Percentiles rank a stretch among this genome's conserved stretches.
phyloP scores from a whole-genome alignment of 2,888 invertebrate species.

The Neocrepidodera transversa region DNA sequence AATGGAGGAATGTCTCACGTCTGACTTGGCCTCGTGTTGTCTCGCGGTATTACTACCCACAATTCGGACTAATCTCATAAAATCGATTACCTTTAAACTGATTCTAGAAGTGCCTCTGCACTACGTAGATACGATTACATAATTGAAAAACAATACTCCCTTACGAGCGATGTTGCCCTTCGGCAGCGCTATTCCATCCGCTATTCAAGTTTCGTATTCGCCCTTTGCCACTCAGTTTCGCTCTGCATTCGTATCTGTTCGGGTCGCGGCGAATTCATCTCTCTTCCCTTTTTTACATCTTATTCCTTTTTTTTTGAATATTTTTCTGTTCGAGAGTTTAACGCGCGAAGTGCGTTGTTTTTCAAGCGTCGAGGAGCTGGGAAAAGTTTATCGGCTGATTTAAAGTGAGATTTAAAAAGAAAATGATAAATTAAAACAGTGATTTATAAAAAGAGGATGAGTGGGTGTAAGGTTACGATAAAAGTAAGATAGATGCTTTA shows the following conservation, averaged over 20 bases:
- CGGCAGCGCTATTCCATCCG: conserved; percentile 2
- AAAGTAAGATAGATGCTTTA: conserved; percentile 16
- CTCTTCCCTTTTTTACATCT: conserved; percentile 4
- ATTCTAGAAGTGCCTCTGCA: too few species aligned
- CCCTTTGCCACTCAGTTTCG: conserved; percentile 32
- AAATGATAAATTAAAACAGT: background rate
- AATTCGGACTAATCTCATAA: too few species aligned
- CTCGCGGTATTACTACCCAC: too few species aligned
- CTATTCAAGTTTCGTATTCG: conserved; percentile 9
- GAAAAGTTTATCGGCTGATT: background rate
- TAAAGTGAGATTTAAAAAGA: background rate
- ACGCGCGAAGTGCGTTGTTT: conserved; percentile 7
- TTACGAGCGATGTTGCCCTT: conserved; percentile 1
- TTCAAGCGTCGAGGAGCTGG: background rate
- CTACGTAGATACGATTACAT: too few species aligned
- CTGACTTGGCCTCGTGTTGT: too few species aligned
- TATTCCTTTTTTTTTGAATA: conserved; percentile 1
- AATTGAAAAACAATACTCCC: conserved; percentile 27
- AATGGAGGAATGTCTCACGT: too few species aligned
- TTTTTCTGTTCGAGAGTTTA: background rate
- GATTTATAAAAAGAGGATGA: conserved; percentile 3
- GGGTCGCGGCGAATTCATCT: conserved; percentile 18
- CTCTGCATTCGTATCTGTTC: conserved; percentile 30
- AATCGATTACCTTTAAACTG: too few species aligned
- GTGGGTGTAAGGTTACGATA: conserved; percentile 13